Percentiles rank a stretch among this genome's conserved stretches.
phyloP scores from a whole-genome alignment of 1,140 invertebrate genomes.

The Polypedilum vanderplanki region DNA sequence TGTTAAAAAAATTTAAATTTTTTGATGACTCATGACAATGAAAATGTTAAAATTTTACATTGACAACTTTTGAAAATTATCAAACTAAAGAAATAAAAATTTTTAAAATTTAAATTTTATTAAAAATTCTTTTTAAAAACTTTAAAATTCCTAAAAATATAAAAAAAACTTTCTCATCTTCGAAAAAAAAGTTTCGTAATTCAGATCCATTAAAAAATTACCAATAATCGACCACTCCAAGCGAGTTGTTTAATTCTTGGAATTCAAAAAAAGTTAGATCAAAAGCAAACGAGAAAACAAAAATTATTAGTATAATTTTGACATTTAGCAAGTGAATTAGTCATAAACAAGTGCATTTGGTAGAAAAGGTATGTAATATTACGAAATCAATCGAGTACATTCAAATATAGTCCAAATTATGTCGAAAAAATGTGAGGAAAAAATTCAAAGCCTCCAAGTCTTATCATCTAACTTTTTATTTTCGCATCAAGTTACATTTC shows the following conservation, averaged over 20 bases:
- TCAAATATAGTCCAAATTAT: not conserved
- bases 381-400: not conserved
- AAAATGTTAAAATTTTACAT: no score
- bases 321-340: conserved; percentile 13
- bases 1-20: no score
- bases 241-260: not conserved
- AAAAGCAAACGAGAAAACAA: not conserved
- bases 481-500: not conserved
- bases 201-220: no score
- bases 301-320: conserved; percentile 11
- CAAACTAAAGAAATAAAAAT: no score
- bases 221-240: no score
- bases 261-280: not conserved
- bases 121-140: no score
- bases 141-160: no score
- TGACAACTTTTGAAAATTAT: no score
- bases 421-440: not conserved
- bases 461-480: not conserved
- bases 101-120: no score
- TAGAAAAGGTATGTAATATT: not conserved
- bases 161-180: no score
- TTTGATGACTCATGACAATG: no score
- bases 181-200: no score
- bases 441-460: not conserved
- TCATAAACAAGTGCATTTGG: not conserved